These are phyloP conservation scores for Chaetops frenatus DNA, from an alignment of 2,113 vertebrate genomes.

Conservation along the genomic window DNA sequence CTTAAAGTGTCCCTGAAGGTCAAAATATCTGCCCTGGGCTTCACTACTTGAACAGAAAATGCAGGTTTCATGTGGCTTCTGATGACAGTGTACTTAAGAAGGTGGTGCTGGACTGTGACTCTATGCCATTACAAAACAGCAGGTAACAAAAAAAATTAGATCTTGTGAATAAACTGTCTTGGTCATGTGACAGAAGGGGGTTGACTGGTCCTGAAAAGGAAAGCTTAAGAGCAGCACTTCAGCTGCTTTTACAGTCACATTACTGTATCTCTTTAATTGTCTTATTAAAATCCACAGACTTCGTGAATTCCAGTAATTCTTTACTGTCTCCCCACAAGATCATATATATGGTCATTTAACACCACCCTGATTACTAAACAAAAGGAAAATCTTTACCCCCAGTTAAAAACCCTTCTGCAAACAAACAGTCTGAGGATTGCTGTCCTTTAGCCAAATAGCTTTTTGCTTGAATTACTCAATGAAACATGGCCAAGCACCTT, in stretches of 20 bases:
- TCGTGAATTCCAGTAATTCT: conserved; percentile 24
- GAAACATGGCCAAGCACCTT: conserved; percentile 44
- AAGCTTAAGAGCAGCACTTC: neutral
- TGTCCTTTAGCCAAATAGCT: conserved; percentile 42
- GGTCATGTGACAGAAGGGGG: neutral
- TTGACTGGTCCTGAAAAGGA: conserved; percentile 1
- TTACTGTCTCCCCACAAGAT: conserved; percentile 22
- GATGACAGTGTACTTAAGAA: neutral
- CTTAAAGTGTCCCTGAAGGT: neutral
- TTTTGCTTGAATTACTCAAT: conserved; percentile 47
- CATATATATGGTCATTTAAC: conserved; percentile 14
- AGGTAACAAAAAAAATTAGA: neutral
- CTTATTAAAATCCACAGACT: conserved; percentile 28
- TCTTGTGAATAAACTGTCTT: neutral
- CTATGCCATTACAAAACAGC: neutral
- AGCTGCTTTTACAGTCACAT: neutral
- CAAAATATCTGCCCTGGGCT: neutral
- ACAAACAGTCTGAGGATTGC: conserved; percentile 17
- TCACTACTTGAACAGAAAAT: neutral
- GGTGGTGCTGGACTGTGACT: neutral
- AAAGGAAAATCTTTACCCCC: conserved; percentile 23
- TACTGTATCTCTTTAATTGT: conserved; percentile 6
- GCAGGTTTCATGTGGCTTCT: neutral
- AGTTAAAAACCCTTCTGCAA: conserved; percentile 19
- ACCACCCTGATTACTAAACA: conserved; percentile 19